Evolutionary conservation across 2,113 vertebrate genomes (phyloP).

Genomic region (Bostrychus sinensis): DNA sequence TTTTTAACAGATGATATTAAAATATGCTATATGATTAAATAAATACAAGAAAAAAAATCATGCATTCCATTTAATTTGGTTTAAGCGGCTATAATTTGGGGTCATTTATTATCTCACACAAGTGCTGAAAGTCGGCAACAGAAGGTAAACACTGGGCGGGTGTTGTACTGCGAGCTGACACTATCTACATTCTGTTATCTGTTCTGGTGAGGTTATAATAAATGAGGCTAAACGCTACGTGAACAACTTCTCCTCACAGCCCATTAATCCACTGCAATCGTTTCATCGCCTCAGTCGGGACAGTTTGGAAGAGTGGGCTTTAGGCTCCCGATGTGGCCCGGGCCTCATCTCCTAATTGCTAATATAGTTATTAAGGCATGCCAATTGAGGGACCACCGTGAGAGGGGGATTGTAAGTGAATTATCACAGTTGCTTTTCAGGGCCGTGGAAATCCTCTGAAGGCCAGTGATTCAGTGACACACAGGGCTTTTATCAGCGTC

Average conservation of each 20-base stretch:
- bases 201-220: constrained; percentile 53
- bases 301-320: constrained; percentile 2
- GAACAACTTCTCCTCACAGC: constrained; percentile 55
- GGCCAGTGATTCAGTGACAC: constrained; percentile 48
- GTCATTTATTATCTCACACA: constrained; percentile 54
- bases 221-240: constrained; percentile 43
- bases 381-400: constrained; percentile 61
- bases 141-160: constrained; percentile 60
- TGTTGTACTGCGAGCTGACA: constrained; percentile 26
- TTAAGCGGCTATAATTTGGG: constrained; percentile 41
- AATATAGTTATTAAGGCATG: constrained; percentile 71
- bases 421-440: constrained; percentile 69
- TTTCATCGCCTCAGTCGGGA: constrained; percentile 6
- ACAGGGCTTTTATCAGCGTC: constrained; percentile 72
- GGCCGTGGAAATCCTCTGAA: constrained; percentile 74
- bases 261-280: constrained; percentile 48
- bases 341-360: constrained; percentile 60
- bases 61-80: too few species aligned
- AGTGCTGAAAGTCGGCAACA: constrained; percentile 32
- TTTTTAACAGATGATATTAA: too few species aligned
- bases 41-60: too few species aligned
- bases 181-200: constrained; percentile 63
- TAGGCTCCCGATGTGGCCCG: constrained; percentile 17
- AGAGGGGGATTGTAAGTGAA: constrained; percentile 42
- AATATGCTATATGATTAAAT: too few species aligned